Evolutionary conservation across 2,797 vertebrate species (phyloP), one percentile per base, ranked within the genome.

Genomic region (Balearica regulorum): DNA sequence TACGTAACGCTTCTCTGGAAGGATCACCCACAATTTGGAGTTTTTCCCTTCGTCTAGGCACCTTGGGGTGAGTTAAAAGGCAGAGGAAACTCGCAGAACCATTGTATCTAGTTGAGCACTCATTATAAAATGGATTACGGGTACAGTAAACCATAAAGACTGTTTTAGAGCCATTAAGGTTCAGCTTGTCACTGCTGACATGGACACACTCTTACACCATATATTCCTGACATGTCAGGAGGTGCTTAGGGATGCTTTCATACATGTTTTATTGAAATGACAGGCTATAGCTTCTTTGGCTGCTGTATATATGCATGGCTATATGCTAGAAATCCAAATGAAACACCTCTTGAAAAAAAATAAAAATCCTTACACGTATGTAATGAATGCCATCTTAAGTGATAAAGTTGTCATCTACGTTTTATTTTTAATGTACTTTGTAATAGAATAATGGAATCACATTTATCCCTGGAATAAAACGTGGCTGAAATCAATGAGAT

Each of bases 221-320:
- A 77, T 83, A 96, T 95, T 71, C 91, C 90, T 95, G 95, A 65
- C 91, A 53, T 87, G 94, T 90, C 96, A 94, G 88, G 91, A 95
- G 94, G 94, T 95, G 96, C 94, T 91, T 85, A 89, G 95, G 96
- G 94, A 96, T 87, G 91, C 88, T 97, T 96, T 94, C 94, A 89
- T 95, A 95, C 87, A 94, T 85, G 96, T 88, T 96, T 96, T 96
- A 97, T 96, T 96, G 96, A 94, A 94, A 94, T 95, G 94, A 97
- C 96, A 97, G 91, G 43, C 83, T 83, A 91, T 90, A 84, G 91
- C 85, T 93, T 81, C 85, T 83, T 90, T 91, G 88, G 53, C 76
- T 94, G 91, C 88, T 44, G 5, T 60, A 17, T 24, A 24, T 89
- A 65, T 54, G 71, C 87, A 33, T 25, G 81, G 62, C 85, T 94